Percentiles rank a stretch among this genome's conserved stretches.
phyloP scores from a whole-genome alignment of 2,113 vertebrate genomes.

The Perccottus glenii region DNA sequence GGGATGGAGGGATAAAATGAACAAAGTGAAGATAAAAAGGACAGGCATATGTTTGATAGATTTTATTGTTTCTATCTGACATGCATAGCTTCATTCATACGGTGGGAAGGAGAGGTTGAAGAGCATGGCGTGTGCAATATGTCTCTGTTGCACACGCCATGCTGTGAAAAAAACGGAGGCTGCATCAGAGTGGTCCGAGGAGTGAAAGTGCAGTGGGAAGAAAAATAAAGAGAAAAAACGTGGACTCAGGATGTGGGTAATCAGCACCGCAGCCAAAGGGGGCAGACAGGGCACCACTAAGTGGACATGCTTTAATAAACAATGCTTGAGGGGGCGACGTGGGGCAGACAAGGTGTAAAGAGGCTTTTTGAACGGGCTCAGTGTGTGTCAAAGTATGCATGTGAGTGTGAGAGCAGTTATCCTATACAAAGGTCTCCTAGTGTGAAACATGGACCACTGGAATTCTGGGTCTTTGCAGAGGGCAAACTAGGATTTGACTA shows the following conservation, averaged over 20 bases:
- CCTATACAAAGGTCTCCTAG: slow-evolving; percentile 54
- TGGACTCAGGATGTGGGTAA: slow-evolving; percentile 72
- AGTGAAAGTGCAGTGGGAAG: slow-evolving; percentile 33
- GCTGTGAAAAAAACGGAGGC: slow-evolving; percentile 19
- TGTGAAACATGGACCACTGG: slow-evolving; percentile 62
- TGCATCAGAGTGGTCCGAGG: slow-evolving; percentile 15
- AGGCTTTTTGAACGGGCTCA: slow-evolving; percentile 54
- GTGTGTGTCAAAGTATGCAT: slow-evolving; percentile 45
- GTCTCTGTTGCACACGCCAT: slow-evolving; percentile 12
- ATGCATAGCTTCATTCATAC: slow-evolving; percentile 54
- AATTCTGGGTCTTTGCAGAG: slow-evolving; percentile 52
- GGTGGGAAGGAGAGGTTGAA: slow-evolving; percentile 19
- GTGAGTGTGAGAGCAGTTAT: slow-evolving; percentile 28
- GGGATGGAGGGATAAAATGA: slow-evolving; percentile 46
- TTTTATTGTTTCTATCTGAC: slow-evolving; percentile 62
- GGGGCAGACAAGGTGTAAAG: slow-evolving; percentile 71
- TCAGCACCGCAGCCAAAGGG: slow-evolving; percentile 56
- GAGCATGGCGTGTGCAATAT: slow-evolving; percentile 30
- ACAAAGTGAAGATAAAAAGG: slow-evolving; percentile 63
- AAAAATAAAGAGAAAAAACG: slow-evolving; percentile 40
- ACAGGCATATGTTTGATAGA: slow-evolving; percentile 39
- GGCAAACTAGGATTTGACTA: slow-evolving; percentile 56
- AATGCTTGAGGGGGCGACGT: slow-evolving; percentile 56
- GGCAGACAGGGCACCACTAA: slow-evolving; percentile 64
- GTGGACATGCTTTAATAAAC: slow-evolving; percentile 73